A percentile compares a stretch with the other conserved stretches of the same genome.
These are phyloP conservation scores for Gallinago media DNA, from an alignment of 2,113 vertebrate species.

Conservation along the genomic window DNA sequence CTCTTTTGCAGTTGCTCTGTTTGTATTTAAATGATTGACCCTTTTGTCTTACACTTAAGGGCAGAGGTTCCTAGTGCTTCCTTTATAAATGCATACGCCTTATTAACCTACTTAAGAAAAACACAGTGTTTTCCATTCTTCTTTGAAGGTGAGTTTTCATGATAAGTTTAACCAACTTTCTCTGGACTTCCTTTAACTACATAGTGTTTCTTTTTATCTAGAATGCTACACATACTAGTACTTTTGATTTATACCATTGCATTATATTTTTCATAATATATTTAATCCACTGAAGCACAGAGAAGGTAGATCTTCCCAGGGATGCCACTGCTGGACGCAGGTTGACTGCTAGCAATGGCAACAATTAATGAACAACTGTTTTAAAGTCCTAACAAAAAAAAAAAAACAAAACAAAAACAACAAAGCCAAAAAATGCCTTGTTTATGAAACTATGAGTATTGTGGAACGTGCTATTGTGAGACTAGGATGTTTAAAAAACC, in stretches of 20 bases:
- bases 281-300: background rate
- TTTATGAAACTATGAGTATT: background rate
- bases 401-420: too few relatives aligned
- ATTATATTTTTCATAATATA: background rate
- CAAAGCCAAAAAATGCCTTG: background rate
- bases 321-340: background rate
- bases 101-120: background rate
- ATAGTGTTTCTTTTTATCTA: background rate
- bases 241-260: background rate
- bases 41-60: background rate
- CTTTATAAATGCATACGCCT: background rate
- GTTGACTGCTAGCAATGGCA: background rate
- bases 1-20: background rate
- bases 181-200: background rate
- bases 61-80: background rate
- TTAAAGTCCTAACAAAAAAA: background rate
- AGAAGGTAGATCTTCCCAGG: background rate
- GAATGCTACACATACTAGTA: background rate
- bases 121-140: background rate
- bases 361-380: background rate
- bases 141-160: background rate
- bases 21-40: background rate
- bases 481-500: rapidly evolving
- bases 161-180: background rate
- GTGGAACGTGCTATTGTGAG: background rate